phyloP scores from a whole-genome alignment of 2,797 vertebrate genomes.

The Trematomus bernacchii region DNA sequence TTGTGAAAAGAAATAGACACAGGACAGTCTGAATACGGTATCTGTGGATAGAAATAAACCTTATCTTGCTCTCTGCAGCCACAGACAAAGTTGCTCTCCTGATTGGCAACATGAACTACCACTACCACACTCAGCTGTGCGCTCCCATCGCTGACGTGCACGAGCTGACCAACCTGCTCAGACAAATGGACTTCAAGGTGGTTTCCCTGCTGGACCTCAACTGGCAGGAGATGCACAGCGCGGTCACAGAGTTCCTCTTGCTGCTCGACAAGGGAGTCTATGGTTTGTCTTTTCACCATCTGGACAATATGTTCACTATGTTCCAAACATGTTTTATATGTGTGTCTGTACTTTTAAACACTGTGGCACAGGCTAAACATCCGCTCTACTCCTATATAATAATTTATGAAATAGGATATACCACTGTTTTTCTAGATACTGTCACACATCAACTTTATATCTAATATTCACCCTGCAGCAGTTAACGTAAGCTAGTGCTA shows the following conservation, averaged over 20 bases:
- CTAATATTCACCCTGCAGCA: too few relatives aligned
- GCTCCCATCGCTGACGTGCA: slow-evolving; percentile 91
- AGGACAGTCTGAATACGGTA: background rate
- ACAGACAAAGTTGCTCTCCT: slow-evolving; percentile 93
- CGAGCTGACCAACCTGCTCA: slow-evolving; percentile 85
- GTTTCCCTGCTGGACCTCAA: slow-evolving; percentile 90
- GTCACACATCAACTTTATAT: too few relatives aligned
- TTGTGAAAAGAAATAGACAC: background rate
- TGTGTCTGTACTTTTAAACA: background rate
- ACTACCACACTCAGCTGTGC: slow-evolving; percentile 84
- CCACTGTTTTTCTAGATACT: background rate
- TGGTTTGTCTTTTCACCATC: slow-evolving; percentile 71
- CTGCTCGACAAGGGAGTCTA: slow-evolving; percentile 91
- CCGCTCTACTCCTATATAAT: background rate
- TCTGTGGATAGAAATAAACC: background rate
- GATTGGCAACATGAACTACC: slow-evolving; percentile 92
- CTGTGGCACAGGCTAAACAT: background rate
- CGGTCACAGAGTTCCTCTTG: slow-evolving; percentile 89
- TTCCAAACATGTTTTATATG: background rate
- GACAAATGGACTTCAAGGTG: slow-evolving; percentile 92
- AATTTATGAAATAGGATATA: background rate
- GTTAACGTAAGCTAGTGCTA: too few relatives aligned
- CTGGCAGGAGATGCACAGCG: slow-evolving; percentile 91
- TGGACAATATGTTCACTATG: background rate
- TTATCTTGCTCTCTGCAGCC: slow-evolving; percentile 72